These are phyloP conservation scores for Rhorus exstirpatorius DNA, from an alignment of 2,888 invertebrate genomes.

Conservation along the genomic window DNA sequence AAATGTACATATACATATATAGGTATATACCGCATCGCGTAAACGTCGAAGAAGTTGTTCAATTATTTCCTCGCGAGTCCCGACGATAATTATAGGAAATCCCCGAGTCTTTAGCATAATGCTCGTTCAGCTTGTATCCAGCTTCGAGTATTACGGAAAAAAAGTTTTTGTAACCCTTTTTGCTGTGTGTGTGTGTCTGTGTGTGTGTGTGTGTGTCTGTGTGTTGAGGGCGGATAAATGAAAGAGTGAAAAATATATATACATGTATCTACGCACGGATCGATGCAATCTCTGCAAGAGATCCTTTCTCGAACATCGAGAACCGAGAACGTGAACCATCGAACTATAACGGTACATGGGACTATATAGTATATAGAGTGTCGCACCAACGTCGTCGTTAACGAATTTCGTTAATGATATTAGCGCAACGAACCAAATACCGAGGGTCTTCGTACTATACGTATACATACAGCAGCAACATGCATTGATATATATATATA, in stretches of 20 bases:
- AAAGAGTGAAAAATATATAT: slow-evolving; percentile 19
- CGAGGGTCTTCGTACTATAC: slow-evolving; percentile 41
- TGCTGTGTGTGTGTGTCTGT: background rate
- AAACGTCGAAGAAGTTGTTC: slow-evolving; percentile 65
- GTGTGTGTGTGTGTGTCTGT: background rate
- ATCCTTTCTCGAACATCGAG: slow-evolving; percentile 53
- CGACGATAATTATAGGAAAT: slow-evolving; percentile 64
- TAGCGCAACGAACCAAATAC: slow-evolving; percentile 72
- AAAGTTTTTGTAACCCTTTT: slow-evolving; percentile 26
- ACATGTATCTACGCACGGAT: slow-evolving; percentile 23
- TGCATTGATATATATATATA: slow-evolving; percentile 18
- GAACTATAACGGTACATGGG: slow-evolving; percentile 21
- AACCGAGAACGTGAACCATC: slow-evolving; percentile 41
- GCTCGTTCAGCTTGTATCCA: slow-evolving; percentile 38
- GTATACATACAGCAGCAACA: slow-evolving; percentile 20
- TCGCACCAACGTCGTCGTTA: slow-evolving; percentile 72
- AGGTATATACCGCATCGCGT: background rate
- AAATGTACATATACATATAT: background rate
- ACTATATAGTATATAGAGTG: slow-evolving; percentile 20
- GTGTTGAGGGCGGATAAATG: slow-evolving; percentile 6
- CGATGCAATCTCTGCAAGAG: slow-evolving; percentile 54
- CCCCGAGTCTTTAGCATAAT: slow-evolving; percentile 65
- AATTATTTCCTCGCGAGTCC: slow-evolving; percentile 61
- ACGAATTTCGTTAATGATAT: slow-evolving; percentile 79
- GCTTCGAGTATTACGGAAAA: slow-evolving; percentile 13